phyloP scores from a whole-genome alignment of 2,888 invertebrate species.

The Dryococelus australis region DNA sequence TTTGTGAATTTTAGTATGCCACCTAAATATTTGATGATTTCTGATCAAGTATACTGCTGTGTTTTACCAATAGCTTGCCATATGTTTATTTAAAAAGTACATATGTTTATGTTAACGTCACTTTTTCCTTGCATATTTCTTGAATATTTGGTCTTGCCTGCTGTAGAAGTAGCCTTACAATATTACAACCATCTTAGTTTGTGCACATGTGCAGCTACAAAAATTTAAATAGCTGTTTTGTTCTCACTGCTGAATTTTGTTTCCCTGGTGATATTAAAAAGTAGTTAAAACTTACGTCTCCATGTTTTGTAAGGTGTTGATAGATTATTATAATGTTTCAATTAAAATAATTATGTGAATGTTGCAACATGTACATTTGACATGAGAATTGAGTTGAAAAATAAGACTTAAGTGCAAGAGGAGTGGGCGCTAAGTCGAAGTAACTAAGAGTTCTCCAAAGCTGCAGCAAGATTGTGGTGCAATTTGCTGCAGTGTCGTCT shows the following conservation, averaged over 20 bases:
- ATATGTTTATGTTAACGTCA: background rate
- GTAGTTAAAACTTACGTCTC: background rate
- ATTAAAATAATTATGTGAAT: slow-evolving; percentile 8
- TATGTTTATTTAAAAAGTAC: background rate
- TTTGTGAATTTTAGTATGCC: background rate
- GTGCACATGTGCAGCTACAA: background rate
- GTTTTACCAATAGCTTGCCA: background rate
- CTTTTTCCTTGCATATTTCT: no score
- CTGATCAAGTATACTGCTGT: background rate
- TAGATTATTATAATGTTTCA: background rate
- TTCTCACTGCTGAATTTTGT: background rate
- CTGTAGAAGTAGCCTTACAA: background rate
- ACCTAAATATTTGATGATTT: background rate
- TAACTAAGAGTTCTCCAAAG: background rate
- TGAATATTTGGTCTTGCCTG: background rate
- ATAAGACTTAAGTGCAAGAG: slow-evolving; percentile 6
- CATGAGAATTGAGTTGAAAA: background rate
- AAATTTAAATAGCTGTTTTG: background rate
- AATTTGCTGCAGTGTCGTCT: background rate
- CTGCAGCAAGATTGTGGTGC: background rate
- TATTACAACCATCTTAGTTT: background rate
- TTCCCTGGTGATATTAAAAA: background rate
- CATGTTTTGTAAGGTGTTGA: background rate
- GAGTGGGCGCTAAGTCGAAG: background rate
- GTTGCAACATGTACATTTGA: background rate